Conservation (phyloP, 1,140 invertebrate species). For the Lethrus apterus region DNA sequence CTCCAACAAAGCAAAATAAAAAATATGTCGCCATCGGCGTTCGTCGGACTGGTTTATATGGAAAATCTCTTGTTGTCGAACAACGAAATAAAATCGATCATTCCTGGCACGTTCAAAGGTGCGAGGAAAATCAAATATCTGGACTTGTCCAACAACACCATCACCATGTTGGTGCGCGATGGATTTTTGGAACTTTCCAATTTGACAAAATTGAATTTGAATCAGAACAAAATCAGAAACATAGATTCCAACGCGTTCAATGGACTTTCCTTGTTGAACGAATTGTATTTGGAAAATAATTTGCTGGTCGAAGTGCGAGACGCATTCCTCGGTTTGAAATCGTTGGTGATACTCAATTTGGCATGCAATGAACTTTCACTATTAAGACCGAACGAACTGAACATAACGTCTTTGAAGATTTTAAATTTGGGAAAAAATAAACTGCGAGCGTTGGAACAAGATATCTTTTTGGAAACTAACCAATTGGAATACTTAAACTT, state of each 20-base stretch:
- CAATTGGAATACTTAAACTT: slow-evolving; percentile 27
- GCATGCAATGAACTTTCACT: slow-evolving; percentile 27
- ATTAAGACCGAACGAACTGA: slow-evolving; percentile 26
- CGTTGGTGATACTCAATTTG: slow-evolving; percentile 46
- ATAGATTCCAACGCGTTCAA: slow-evolving; percentile 54
- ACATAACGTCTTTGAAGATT: slow-evolving; percentile 23
- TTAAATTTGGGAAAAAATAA: slow-evolving; percentile 31
- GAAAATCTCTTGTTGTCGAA: slow-evolving; percentile 27
- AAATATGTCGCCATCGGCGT: slow-evolving; percentile 25
- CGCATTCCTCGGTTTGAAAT: slow-evolving; percentile 49
- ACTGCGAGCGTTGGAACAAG: slow-evolving; percentile 18
- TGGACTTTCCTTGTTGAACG: slow-evolving; percentile 45
- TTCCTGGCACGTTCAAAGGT: slow-evolving; percentile 31
- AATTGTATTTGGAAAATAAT: slow-evolving; percentile 41
- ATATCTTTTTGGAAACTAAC: slow-evolving; percentile 23
- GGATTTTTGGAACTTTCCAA: slow-evolving; percentile 34
- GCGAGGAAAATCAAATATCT: slow-evolving; percentile 31
- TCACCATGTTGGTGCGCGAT: slow-evolving; percentile 25
- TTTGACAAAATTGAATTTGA: slow-evolving; percentile 50
- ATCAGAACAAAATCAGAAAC: slow-evolving; percentile 49
- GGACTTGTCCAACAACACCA: slow-evolving; percentile 30
- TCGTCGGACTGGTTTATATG: slow-evolving; percentile 36
- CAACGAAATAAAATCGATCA: slow-evolving; percentile 32
- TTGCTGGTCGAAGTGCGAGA: slow-evolving; percentile 35
- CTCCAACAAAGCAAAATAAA: slow-evolving; percentile 28